Evolutionary conservation across 2,888 invertebrate species (phyloP).

Genomic region (Cosmopolites sordidus): DNA sequence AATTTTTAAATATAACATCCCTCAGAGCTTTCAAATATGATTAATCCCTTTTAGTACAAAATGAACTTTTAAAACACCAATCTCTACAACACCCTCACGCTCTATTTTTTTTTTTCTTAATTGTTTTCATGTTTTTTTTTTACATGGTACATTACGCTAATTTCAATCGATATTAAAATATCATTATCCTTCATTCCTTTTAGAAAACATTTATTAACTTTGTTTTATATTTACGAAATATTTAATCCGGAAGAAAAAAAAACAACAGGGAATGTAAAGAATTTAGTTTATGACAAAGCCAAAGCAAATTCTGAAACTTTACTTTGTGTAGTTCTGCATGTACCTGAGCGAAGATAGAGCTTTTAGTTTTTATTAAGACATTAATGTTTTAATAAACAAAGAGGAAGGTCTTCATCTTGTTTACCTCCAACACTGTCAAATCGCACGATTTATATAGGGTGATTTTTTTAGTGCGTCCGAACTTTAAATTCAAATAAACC

Average conservation of each 20-base stretch:
- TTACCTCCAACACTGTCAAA: no score
- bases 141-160: not conserved
- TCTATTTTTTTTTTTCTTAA: not conserved
- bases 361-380: not conserved
- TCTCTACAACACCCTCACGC: not conserved
- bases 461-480: no score
- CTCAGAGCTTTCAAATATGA: constrained; percentile 9
- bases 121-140: not conserved
- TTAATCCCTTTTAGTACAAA: constrained; percentile 13
- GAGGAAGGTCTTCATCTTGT: not conserved
- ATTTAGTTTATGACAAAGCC: not conserved
- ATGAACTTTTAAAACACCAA: constrained; percentile 1
- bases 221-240: no score
- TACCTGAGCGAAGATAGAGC: not conserved
- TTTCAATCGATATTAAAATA: not conserved
- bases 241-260: no score
- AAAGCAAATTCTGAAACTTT: not conserved
- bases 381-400: not conserved
- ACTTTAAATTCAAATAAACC: no score
- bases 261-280: no score
- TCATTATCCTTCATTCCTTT: no score
- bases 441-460: no score
- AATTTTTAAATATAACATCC: constrained; percentile 13
- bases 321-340: not conserved
- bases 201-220: no score